Evolutionary conservation across 1,140 invertebrate genomes (phyloP), one percentile per base, ranked within the genome.

Genomic region (Coptotermes formosanus): DNA sequence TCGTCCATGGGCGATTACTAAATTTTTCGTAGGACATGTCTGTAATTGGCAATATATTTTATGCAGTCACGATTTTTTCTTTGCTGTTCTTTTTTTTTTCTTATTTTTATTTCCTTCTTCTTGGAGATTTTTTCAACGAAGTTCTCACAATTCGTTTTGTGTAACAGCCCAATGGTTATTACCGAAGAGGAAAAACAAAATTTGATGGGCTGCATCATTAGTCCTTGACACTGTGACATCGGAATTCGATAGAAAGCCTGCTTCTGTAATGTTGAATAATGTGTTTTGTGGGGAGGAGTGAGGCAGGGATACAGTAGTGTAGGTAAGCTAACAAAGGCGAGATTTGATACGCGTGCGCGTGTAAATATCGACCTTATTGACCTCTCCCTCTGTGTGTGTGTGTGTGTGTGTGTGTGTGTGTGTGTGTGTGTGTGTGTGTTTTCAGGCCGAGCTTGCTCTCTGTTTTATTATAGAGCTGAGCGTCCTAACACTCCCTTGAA

Each of bases 91-190:
- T 59, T 59, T 38, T 59, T 38, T 75, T 75, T 75, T 30, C 25
- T 30, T 30, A 30, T 30, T 55, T 21, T 75, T 75, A n/a, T 25
- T 75, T 75, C 25, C n/a, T 75, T 30, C 11, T 25, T 75, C 64
- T n/a, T n/a, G 64, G 16, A 75, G 64, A 75, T 75, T 75, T 75
- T 75, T 75, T 75, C 64, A 12, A 75, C 64, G n/a, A 75, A 30
- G 64, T 75, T 75, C 19, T 30, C 64, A 75, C 64, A 75, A 75
- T 75, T 75, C 64, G 64, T 75, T 75, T 75, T 75, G 64, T 75
- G 64, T 75, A 75, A n/a, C 64, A 75, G n/a, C n/a, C 64, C 64
- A 75, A 75, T 75, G 64, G 64, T 75, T 75, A 75, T 75, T 75
- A 75, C 64, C n/a, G 64, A 75, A 75, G 64, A 75, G n/a, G 64